Base-by-base conservation (phyloP, 1,140 invertebrate species). In the Lepidurus couesii region DNA sequence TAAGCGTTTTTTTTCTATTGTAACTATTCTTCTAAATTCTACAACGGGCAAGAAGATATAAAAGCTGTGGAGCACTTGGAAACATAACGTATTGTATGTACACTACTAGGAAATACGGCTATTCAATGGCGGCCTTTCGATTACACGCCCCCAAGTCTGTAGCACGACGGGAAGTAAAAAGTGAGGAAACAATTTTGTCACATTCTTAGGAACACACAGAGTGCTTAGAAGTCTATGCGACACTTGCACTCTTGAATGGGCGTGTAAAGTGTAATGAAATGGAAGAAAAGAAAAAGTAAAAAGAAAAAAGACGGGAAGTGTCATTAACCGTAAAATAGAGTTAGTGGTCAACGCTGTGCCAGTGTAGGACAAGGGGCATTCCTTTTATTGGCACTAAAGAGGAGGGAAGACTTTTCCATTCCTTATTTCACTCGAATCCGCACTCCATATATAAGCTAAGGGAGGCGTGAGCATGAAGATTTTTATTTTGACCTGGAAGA, bases 161-260 rank as follows among this genome's bases (percentile, higher is more conserved):
- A 34, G 3, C 34, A 34, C 34, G 34, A 34, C 34, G 34, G 34
- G 34, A 4, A 34, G 4, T 34, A 34, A 34, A 34, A 3, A 65
- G 53, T 65, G 16, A n/a, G 53, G 53, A 65, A 65, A 65, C 53
- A 65, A 65, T 21, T 65, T 65, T 65, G 53, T 65, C 53, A 65
- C 16, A 65, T n/a, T 21, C 8, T 65, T n/a, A 65, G 16, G 21
- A 21, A 4, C n/a, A 10, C 16, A n/a, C 53, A 21, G 16, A n/a
- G 53, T 65, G n/a, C 21, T 11, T n/a, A n/a, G 21, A 7, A 65
- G 53, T 21, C 53, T 21, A 65, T 34, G 34, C 53, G 53, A 65
- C 9, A 65, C 16, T 21, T 7, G 53, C 7, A 65, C 16, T 16
- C 1, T 13, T 34, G 34, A 34, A 34, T 13, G 53, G 53, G 16